Base-by-base conservation (phyloP, 2,113 vertebrate genomes). In the Tenrec ecaudatus region DNA sequence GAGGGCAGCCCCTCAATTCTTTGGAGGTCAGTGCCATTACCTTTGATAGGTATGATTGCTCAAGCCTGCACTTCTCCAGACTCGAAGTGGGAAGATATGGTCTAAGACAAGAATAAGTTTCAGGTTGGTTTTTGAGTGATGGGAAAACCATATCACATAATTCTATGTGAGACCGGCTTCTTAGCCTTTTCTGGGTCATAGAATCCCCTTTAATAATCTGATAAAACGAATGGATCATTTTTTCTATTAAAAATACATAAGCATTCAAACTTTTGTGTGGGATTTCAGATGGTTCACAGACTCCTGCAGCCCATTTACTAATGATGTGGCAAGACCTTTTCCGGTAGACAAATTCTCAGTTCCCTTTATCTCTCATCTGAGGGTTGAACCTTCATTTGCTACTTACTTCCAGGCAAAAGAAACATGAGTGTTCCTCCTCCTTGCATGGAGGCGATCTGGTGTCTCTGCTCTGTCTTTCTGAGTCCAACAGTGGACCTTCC, bases 401-500 rank as follows among this genome's bases (percentile, higher is more conserved):
- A 60, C 86, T 86, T 90, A 80, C 77, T 40, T n/a, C 12, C 64
- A 4, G 90, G 31, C 16, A 90, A 43, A 60, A 66, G 62, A 92
- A 64, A 78, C 25, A 47, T 20, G 43, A 73, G 43, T 40, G 57
- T n/a, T 66, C 66, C 9, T 16, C 6, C 1, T 93, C 69, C 90
- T 38, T 86, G 66, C 15, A 12, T 64, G 29, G 27, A 77, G 80
- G 62, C 88, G 79, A 82, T 93, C 38, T 87, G 22, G 31, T 88
- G 25, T 89, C 86, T 90, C 38, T 83, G 27, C 4, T 89, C 62
- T 92, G 27, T 82, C 82, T 69, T 91, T 96, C 86, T 71, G 58
- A 94, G 80, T 40, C 58, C 64, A 85, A 94, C 36, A 83, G 71
- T 89, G 95, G 82, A 80, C 19, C 82, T 89, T 89, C 82, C 73